Percentiles rank a stretch among this genome's conserved stretches.
These are phyloP conservation scores for Ptilodon capucinus DNA, from an alignment of 2,888 invertebrate genomes.

Conservation along the genomic window DNA sequence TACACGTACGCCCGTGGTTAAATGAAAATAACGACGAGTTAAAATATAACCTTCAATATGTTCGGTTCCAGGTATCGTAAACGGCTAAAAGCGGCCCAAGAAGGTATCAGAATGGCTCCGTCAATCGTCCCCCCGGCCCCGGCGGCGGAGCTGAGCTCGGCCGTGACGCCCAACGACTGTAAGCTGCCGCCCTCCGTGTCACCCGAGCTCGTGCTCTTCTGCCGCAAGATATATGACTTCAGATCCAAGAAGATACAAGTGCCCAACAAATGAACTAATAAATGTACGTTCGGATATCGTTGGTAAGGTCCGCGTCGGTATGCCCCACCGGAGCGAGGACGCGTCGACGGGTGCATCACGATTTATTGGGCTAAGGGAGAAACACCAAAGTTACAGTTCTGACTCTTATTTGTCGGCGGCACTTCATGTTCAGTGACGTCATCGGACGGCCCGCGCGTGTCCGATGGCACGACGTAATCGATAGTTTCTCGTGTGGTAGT, in stretches of 20 bases:
- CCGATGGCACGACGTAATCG: not conserved
- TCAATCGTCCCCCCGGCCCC: slow-evolving; percentile 88
- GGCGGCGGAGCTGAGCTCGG: slow-evolving; percentile 82
- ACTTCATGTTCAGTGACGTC: slow-evolving; percentile 18
- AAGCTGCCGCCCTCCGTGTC: slow-evolving; percentile 85
- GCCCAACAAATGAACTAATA: slow-evolving; percentile 66
- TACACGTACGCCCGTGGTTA: too few relatives aligned
- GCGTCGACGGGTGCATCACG: slow-evolving; percentile 17
- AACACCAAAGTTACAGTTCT: slow-evolving; percentile 55
- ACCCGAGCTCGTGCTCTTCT: slow-evolving; percentile 95
- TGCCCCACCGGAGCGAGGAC: slow-evolving; percentile 20
- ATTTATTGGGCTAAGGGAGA: slow-evolving; percentile 25
- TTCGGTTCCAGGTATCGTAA: slow-evolving; percentile 93
- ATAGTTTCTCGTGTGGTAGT: slow-evolving; percentile 46
- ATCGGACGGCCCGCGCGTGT: slow-evolving; percentile 12
- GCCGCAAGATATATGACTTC: slow-evolving; percentile 96
- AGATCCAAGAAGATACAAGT: slow-evolving; percentile 89
- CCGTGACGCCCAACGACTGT: slow-evolving; percentile 77
- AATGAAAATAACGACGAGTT: too few relatives aligned
- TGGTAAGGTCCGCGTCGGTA: slow-evolving; percentile 33
- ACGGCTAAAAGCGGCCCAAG: slow-evolving; percentile 89
- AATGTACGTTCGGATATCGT: slow-evolving; percentile 31
- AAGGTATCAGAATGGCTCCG: slow-evolving; percentile 86
- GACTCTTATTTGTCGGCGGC: slow-evolving; percentile 26
- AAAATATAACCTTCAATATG: too few relatives aligned